A percentile compares a stretch with the other conserved stretches of the same genome.
phyloP scores from a whole-genome alignment of 2,888 invertebrate genomes.

The Rhamphomyia laevipes region DNA sequence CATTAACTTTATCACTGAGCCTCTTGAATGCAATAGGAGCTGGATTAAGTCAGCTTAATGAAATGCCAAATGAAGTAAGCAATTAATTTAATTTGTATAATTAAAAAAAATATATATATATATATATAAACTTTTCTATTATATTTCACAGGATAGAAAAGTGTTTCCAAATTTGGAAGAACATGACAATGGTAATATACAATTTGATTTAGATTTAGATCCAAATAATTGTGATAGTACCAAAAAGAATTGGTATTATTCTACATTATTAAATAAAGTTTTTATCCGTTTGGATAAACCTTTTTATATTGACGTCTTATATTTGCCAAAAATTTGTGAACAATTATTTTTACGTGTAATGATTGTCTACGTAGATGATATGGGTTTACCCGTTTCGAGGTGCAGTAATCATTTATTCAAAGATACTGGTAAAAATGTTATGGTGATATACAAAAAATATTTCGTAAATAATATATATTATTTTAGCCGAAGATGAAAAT shows the following conservation, averaged over 20 bases:
- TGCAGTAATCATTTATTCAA: slow-evolving; percentile 50
- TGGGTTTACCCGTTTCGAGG: slow-evolving; percentile 50
- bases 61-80: too few species aligned
- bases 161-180: slow-evolving; percentile 29
- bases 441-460: too few species aligned
- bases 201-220: slow-evolving; percentile 24
- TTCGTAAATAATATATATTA: background rate
- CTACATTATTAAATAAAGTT: slow-evolving; percentile 44
- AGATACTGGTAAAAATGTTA: slow-evolving; percentile 27
- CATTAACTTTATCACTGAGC: too few species aligned
- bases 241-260: slow-evolving; percentile 38
- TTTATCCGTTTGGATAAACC: slow-evolving; percentile 47
- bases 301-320: slow-evolving; percentile 48
- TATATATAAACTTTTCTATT: too few species aligned
- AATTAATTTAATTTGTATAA: too few species aligned
- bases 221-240: slow-evolving; percentile 19
- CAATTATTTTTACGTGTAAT: slow-evolving; percentile 41
- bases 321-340: slow-evolving; percentile 11
- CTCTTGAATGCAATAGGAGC: too few species aligned
- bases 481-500: slow-evolving; percentile 14
- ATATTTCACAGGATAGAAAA: too few species aligned
- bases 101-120: too few species aligned
- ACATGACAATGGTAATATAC: slow-evolving; percentile 27
- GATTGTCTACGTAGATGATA: slow-evolving; percentile 52
- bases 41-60: too few species aligned